Base-by-base conservation (phyloP, 1,140 invertebrate genomes). In the Drosophila carrolli region DNA sequence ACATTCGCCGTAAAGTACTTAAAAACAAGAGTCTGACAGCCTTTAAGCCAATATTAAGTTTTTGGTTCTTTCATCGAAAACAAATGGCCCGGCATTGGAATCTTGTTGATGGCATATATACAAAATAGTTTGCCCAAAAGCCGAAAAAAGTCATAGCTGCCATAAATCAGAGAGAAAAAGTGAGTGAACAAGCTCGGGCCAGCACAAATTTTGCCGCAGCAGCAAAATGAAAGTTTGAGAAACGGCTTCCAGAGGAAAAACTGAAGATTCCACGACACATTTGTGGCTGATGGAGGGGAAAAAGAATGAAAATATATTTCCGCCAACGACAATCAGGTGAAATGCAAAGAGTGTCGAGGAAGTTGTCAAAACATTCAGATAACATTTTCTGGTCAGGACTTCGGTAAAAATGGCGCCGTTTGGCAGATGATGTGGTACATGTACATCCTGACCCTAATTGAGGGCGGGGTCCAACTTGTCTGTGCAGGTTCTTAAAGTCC, bases 351-450 rank as follows among this genome's bases (percentile, higher is more conserved):
- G 73, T 75, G 73, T 75, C 73, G 41, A 75, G 73, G 73, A 75
- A 75, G 73, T 75, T 75, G 73, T 75, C 73, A 75, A 75, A 75
- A 75, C 72, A 75, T 47, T 67, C 35, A 47, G 73, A 75, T 75
- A 75, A 58, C 61, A 67, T 67, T 75, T 67, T 56, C 41, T 66
- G 50, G 19, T 9, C 37, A 48, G 19, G 13, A 14, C 14, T 23
- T 47, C 40, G 41, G 67, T 70, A 16, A 8, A 32, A 32, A 32
- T 32, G 1, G 8, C 29, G 50, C 62, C 43, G 44, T n/a, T 43
- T 23, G n/a, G 53, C 51, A 14, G 23, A 35, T 29, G 60, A 38
- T 63, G 63, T 41, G 41, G 11, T 13, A 71, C 43, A 68, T 58
- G 11, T 9, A 70, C 43, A 68, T 58, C 37, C 68, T 71, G 53